phyloP scores from a whole-genome alignment of 2,888 invertebrate species.

The Lobophora halterata region DNA sequence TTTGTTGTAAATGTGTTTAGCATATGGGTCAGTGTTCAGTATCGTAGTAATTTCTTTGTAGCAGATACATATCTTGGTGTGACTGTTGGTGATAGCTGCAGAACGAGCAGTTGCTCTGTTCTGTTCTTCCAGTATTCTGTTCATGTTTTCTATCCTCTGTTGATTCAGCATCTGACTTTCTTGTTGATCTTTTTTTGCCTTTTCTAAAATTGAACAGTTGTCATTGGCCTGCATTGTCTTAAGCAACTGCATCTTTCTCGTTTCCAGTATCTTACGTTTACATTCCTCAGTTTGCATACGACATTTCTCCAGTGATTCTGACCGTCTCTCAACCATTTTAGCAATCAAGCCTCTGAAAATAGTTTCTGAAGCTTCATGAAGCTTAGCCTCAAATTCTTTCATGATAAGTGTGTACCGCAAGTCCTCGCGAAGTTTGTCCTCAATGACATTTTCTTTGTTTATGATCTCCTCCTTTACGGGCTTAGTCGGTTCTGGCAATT shows the following conservation, averaged over 20 bases:
- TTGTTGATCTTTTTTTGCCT: constrained; percentile 73
- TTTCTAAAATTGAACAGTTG: constrained; percentile 63
- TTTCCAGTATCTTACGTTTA: constrained; percentile 61
- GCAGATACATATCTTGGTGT: constrained; percentile 76
- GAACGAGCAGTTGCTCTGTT: constrained; percentile 67
- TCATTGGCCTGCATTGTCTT: constrained; percentile 75
- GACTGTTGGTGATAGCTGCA: constrained; percentile 79
- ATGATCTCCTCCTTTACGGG: constrained; percentile 30
- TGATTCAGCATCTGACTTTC: constrained; percentile 66
- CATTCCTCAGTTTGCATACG: constrained; percentile 60
- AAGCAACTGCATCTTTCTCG: constrained; percentile 67
- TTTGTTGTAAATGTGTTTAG: constrained; percentile 65
- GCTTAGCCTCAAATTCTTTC: constrained; percentile 55
- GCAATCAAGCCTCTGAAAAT: constrained; percentile 58
- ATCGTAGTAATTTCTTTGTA: constrained; percentile 78
- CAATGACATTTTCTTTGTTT: constrained; percentile 47
- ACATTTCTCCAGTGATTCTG: constrained; percentile 54
- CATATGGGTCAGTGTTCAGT: constrained; percentile 63
- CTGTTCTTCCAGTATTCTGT: constrained; percentile 74
- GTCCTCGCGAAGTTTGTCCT: constrained; percentile 60
- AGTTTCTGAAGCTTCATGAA: constrained; percentile 52
- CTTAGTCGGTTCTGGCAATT: constrained; percentile 25
- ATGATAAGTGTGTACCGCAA: constrained; percentile 57
- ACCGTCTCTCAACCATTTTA: constrained; percentile 57
- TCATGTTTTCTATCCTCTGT: constrained; percentile 71